Evolutionary conservation across 2,888 invertebrate genomes (phyloP).

Genomic region (Tinea semifulvella): DNA sequence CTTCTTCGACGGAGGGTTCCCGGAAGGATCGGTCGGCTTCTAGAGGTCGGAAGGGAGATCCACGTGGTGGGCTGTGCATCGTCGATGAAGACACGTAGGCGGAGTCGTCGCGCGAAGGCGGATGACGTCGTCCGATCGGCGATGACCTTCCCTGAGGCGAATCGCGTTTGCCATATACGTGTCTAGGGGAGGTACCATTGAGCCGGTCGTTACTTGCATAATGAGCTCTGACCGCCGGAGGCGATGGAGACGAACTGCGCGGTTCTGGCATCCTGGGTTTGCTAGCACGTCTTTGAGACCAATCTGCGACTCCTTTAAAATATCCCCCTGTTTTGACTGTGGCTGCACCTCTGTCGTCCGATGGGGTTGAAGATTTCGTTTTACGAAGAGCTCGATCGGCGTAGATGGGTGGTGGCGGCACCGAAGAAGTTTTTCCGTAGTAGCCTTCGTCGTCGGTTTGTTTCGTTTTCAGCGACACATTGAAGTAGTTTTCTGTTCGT

Average conservation of each 20-base stretch:
- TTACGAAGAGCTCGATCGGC: constrained; percentile 57
- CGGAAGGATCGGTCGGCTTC: constrained; percentile 54
- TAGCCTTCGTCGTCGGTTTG: constrained; percentile 54
- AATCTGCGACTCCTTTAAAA: constrained; percentile 81
- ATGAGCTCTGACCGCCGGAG: constrained; percentile 50
- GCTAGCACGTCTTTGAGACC: constrained; percentile 73
- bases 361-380: constrained; percentile 62
- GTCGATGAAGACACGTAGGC: constrained; percentile 66
- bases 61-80: constrained; percentile 65
- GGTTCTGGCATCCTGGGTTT: constrained; percentile 62
- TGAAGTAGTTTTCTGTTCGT: constrained; percentile 75
- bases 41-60: constrained; percentile 56
- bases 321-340: constrained; percentile 62
- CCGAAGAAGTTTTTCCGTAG: constrained; percentile 52
- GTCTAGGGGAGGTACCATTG: constrained; percentile 49
- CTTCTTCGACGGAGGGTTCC: constrained; percentile 60
- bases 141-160: constrained; percentile 52
- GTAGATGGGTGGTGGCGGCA: constrained; percentile 52
- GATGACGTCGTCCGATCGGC: constrained; percentile 51
- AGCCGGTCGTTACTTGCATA: constrained; percentile 49
- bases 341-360: constrained; percentile 55
- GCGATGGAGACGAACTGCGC: constrained; percentile 53
- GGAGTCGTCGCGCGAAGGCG: constrained; percentile 64
- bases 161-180: constrained; percentile 51
- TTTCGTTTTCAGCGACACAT: constrained; percentile 78